Base-by-base conservation (phyloP, 2,113 vertebrate species). In the Atractosteus spatula region DNA sequence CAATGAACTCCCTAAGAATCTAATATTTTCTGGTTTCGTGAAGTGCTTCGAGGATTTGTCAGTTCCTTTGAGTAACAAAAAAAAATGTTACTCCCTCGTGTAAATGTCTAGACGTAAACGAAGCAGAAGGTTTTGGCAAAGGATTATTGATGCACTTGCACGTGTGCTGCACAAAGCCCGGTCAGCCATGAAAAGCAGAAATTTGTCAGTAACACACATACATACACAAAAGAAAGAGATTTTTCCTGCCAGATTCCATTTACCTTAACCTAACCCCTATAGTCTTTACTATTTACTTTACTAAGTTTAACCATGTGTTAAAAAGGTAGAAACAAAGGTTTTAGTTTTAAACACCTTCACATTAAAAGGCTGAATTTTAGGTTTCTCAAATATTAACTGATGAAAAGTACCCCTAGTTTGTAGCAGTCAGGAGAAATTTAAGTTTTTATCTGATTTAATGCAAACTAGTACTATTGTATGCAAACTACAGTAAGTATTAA, bases 61-160 rank as follows among this genome's bases (percentile, higher is more conserved):
- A 57, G 64, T 41, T 51, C 64, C 44, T 69, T 54, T 62, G 47
- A 14, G 42, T 56, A 54, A 69, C 44, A 71, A 55, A 68, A 42
- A 69, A 57, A 71, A 55, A 68, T 41, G 51, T 42, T 63, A 41
- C 61, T 44, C 68, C 62, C 16, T 61, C 14, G 63, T 65, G 55
- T 64, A 70, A 65, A 75, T 14, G 42, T 70, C 73, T 74, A 56
- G 73, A 74, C 59, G 63, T 54, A 7, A 69, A 62, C 68, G 45
- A 70, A 70, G 59, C 44, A 54, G 72, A 41, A 70, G 61, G 42
- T 55, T 69, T 74, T 70, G 51, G 57, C 62, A 55, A 69, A 55
- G 29, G 51, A 62, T 74, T 63, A 74, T 55, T 69, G 44, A 69
- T 64, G 66, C 16, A 55, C 7, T 17, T 44, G 63, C 5, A 57